Base-by-base conservation (phyloP, 2,797 vertebrate genomes). In the Poecilia gillii region DNA sequence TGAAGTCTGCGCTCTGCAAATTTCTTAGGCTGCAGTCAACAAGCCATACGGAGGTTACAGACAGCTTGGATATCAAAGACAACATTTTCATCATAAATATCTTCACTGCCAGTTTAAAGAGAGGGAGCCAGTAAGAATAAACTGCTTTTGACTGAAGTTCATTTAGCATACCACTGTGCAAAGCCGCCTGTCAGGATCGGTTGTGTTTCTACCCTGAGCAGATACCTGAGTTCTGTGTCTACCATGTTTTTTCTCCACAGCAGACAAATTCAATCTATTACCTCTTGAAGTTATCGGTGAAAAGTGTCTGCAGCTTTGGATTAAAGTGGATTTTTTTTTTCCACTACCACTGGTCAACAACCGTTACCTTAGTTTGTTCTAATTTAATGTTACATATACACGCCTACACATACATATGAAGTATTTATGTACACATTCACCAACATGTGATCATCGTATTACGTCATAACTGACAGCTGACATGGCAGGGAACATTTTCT, bases 401-500 rank as follows among this genome's bases (percentile, higher is more conserved):
- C 76, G 71, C 71, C 73, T 73, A 81, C 39, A 86, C 72, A 84
- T 76, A 88, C 71, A 84, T 57, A 84, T 46, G 78, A n/a, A 14
- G 62, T 76, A 77, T 47, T 62, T 74, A 82, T 59, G 43, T 66
- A 75, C 71, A 76, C 82, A 79, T 57, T 75, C 39, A 85, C 23
- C 64, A n/a, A 85, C 43, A 76, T 45, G 59, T 62, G 72, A 76
- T 88, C 41, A 33, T 75, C 76, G 45, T 45, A 75, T 76, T 74
- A 71, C 75, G 45, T 77, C 43, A 71, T 72, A 81, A 77, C n/a
- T 57, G 70, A 84, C 62, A 53, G 45, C 33, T 79, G 73, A 81
- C 76, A 72, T 49, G 73, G 81, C 18, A 73, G 43, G 76, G 55
- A 72, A 87, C 77, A 77, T 88, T 87, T 87, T 88, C 85, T 85